Evolutionary conservation across 2,888 invertebrate genomes (phyloP), one percentile per base, ranked within the genome.

Genomic region (Cacoxenus indagator): DNA sequence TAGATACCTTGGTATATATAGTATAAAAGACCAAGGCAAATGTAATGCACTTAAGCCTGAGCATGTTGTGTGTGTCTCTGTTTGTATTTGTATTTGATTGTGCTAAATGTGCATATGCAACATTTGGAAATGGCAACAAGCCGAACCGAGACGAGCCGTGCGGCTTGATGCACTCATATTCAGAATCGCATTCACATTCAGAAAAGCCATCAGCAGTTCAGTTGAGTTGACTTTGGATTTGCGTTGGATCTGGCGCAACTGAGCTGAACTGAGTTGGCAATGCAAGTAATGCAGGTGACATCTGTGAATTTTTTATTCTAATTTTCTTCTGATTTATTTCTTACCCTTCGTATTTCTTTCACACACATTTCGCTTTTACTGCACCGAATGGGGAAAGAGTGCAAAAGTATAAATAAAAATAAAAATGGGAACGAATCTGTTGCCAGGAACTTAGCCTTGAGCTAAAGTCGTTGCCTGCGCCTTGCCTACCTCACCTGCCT

Each of bases 381-480:
- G 51, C 22, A 51, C 17, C 9, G n/a, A n/a, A 22, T 51, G 19
- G 19, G 22, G 11, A 9, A 22, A 51, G 19, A 51, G 22, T 9
- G 17, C 14, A 55, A 55, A 24, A 55, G 9, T 17, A 55, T 17
- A 55, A 55, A 27, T 11, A 55, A 55, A 24, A 24, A 4, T 5
- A 27, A 55, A 27, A 14, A 45, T 31, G 48, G 46, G 29, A 55
- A 45, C 37, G 67, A 71, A 61, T 68, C 69, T 69, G 64, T 59
- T 67, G 74, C 71, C 72, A 57, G 29, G 69, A 51, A 76, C 73
- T 81, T 82, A 80, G 79, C 79, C 79, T 80, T 80, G 83, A 80
- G 79, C 76, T 72, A 76, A 78, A 83, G 82, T 74, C 73, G 78
- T 27, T 26, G 55, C 26, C 17, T 8, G 11, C 17, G 46, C n/a